phyloP scores from a whole-genome alignment of 2,113 vertebrate genomes.

The Chamaetylas fuelleborni region DNA sequence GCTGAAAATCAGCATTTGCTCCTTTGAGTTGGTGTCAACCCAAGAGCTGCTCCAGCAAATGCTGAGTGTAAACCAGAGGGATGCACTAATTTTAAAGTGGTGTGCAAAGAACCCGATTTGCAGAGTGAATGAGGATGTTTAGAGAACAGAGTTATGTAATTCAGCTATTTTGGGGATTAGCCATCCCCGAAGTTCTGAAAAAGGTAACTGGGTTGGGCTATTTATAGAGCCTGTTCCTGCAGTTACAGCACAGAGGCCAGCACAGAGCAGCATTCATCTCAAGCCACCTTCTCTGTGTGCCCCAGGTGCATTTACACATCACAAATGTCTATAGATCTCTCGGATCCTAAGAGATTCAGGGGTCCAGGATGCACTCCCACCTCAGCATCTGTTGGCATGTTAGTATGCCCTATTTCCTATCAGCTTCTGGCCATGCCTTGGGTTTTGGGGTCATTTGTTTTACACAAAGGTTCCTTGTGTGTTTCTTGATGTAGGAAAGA shows the following conservation, averaged over 20 bases:
- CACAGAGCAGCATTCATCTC: background rate
- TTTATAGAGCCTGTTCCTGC: slow-evolving; percentile 19
- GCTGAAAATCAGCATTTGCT: background rate
- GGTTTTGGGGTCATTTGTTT: background rate
- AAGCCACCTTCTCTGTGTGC: background rate
- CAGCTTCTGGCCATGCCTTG: background rate
- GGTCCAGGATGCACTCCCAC: background rate
- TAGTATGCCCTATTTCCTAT: background rate
- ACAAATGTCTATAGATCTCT: background rate
- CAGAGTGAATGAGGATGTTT: background rate
- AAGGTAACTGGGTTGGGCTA: slow-evolving; percentile 55
- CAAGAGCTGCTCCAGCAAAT: background rate
- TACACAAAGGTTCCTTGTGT: background rate
- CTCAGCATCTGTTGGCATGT: background rate
- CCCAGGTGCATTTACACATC: background rate
- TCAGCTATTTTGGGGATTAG: slow-evolving; percentile 36
- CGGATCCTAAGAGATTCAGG: background rate
- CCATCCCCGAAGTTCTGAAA: slow-evolving; percentile 20
- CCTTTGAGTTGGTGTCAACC: background rate
- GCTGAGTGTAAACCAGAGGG: background rate
- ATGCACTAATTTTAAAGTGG: background rate
- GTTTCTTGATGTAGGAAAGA: background rate
- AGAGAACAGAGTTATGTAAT: slow-evolving; percentile 45
- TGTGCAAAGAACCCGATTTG: background rate
- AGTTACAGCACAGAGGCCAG: slow-evolving; percentile 21